Conservation (phyloP, 2,888 invertebrate species). For the Ptilodon capucinus region DNA sequence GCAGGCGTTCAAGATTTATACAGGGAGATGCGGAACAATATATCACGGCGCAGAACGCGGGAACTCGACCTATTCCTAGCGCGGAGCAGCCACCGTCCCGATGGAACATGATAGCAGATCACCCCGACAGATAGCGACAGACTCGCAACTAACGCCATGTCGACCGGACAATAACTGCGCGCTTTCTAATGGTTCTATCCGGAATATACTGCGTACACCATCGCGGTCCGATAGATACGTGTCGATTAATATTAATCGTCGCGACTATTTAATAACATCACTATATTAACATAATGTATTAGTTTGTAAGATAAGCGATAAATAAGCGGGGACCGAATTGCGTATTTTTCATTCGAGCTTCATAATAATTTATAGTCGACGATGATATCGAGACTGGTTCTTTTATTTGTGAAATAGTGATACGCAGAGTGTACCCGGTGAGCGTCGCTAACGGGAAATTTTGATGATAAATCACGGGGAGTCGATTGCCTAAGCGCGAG, state of each 20-base stretch:
- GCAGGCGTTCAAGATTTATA: constrained; percentile 82
- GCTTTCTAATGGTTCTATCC: constrained; percentile 40
- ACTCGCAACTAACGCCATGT: constrained; percentile 55
- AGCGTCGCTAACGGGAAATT: constrained; percentile 82
- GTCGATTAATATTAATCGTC: constrained; percentile 45
- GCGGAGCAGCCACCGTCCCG: constrained; percentile 73
- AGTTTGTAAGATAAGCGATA: constrained; percentile 71
- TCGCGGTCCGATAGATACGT: constrained; percentile 33
- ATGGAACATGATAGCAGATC: constrained; percentile 75
- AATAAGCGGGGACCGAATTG: constrained; percentile 75
- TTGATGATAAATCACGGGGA: constrained; percentile 79
- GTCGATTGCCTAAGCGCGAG: constrained; percentile 81
- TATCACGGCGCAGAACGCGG: constrained; percentile 78
- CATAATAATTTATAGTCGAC: constrained; percentile 79
- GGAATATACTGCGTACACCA: constrained; percentile 25
- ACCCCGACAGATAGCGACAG: constrained; percentile 58
- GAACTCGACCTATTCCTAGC: constrained; percentile 81
- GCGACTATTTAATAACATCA: constrained; percentile 53
- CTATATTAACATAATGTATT: constrained; percentile 66
- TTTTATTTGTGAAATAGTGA: constrained; percentile 82
- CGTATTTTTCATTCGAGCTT: constrained; percentile 79
- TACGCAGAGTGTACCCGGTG: constrained; percentile 79
- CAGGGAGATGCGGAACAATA: constrained; percentile 79
- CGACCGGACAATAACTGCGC: constrained; percentile 44
- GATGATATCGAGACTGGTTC: constrained; percentile 81